Base-by-base conservation (phyloP, 1,140 invertebrate genomes). In the Heterodera schachtii region DNA sequence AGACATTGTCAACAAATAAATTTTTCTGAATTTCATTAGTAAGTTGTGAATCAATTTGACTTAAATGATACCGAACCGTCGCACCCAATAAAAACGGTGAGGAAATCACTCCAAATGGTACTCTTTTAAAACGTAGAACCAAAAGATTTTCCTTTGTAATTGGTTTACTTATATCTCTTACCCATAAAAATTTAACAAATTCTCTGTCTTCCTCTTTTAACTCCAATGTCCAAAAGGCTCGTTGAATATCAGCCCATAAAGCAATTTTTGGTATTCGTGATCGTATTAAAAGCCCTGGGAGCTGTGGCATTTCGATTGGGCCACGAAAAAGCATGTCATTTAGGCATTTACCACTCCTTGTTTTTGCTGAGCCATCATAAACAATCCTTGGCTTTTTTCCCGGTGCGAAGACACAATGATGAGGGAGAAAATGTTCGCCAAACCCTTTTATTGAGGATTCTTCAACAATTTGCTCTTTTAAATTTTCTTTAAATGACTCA, bases 311-410 rank as follows among this genome's bases (percentile, higher is more conserved):
- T 43, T 49, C n/a, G 9, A 49, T 74, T 8, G 73, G 73, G 6
- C 73, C 73, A 7, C 52, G 41, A 9, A 49, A 57, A 49, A 74
- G 52, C 46, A 47, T 49, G n/a, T 74, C 73, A 21, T 74, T 74
- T 9, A 74, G 21, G n/a, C 46, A 43, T 43, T 47, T 47, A n/a
- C 52, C 46, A 9, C 52, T 41, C 44, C 57, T 64, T 2, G 19
- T 19, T 64, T 64, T 64, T 11, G 57, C 57, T 8, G 46, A 49
- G 9, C 16, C 73, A 43, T 74, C 73, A 74, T 49, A 74, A 44
- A 74, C 73, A 8, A 74, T 21, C 52, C 73, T 44, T 8, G 52
- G 46, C 21, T 74, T 74, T 43, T 74, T 47, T 11, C 52, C 52
- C 2, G 46, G 46, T 3, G 46, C 46, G 21, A 49, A 47, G 0